Evolutionary conservation across 2,888 invertebrate species (phyloP), one percentile per base, ranked within the genome.

Genomic region (Andrena bucephala): DNA sequence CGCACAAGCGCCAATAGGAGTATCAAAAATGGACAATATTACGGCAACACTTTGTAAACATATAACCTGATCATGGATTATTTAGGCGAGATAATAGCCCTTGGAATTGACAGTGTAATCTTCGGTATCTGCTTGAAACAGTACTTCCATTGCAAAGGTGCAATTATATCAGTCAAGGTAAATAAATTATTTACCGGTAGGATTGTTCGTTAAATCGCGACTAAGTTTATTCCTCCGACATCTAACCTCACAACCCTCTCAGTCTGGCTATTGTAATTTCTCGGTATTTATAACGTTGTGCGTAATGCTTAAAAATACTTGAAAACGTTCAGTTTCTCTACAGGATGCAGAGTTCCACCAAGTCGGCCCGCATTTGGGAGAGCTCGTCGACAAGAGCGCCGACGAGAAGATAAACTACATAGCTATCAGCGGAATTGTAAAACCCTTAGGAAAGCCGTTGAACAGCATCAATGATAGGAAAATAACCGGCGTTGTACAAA

Each of bases 401-500:
- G 95, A 96, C 83, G 95, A 96, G 84, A 96, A 95, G 86, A 94
- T 97, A 81, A 96, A 96, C 0, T 98, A 97, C 94, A 96, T 97
- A 59, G 97, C 97, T 29, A 95, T 98, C 72, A 94, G 97, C 75
- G 98, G 98, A 0, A 95, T 96, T 33, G 97, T 98, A 0, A 96
- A 96, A 91, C 96, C 98, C 0, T 94, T 98, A 4, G 97, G 97
- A 7, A 96, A 95, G 85, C 96, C 97, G 2, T 96, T 98, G 82
- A 95, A 95, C 73, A 97, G 97, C 93, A 95, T 96, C 87, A 96
- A 97, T 93, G 96, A 97, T 91, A 96, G 96, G 73, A 95, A 96
- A 72, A 95, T 97, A 2, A 96, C 96, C 29, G 98, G 98, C 59
- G 98, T 98, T 7, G 94, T 98, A 60, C 97, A 98, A 92, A 96